Evolutionary conservation across 2,113 vertebrate genomes (phyloP).

Genomic region (Paracanthobrama guichenoti): DNA sequence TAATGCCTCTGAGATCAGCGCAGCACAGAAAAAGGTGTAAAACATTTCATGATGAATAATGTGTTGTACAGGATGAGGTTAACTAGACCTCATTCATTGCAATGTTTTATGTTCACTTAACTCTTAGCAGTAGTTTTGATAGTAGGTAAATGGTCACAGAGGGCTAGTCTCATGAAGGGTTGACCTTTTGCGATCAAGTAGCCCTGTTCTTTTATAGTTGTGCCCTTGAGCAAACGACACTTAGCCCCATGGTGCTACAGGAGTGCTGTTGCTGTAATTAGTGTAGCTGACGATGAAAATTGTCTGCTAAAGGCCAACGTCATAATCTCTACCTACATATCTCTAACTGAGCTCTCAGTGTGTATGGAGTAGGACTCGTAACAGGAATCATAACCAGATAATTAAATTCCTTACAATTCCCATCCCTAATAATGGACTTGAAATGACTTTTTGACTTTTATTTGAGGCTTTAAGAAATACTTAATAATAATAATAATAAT

Average conservation of each 20-base stretch:
- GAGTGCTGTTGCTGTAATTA: constrained; percentile 15
- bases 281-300: constrained; percentile 12
- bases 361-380: neutral
- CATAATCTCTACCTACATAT: neutral
- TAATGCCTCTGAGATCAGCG: neutral
- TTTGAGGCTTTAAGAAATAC: neutral
- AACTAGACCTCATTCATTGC: neutral
- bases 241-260: neutral
- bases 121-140: neutral
- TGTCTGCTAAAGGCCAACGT: constrained; percentile 18
- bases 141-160: neutral
- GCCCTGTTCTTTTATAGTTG: neutral
- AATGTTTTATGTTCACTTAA: constrained; percentile 3
- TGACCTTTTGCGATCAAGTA: constrained; percentile 16
- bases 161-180: neutral
- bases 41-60: constrained; percentile 20
- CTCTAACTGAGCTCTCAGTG: neutral
- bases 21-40: constrained; percentile 9
- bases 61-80: neutral
- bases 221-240: constrained; percentile 36
- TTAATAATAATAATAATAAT: too few species aligned
- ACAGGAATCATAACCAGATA: neutral
- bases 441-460: neutral
- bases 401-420: neutral
- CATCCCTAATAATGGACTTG: neutral